Percentiles rank a stretch among this genome's conserved stretches.
phyloP scores from a whole-genome alignment of 2,888 invertebrate species.

The Dryomyza anilis region DNA sequence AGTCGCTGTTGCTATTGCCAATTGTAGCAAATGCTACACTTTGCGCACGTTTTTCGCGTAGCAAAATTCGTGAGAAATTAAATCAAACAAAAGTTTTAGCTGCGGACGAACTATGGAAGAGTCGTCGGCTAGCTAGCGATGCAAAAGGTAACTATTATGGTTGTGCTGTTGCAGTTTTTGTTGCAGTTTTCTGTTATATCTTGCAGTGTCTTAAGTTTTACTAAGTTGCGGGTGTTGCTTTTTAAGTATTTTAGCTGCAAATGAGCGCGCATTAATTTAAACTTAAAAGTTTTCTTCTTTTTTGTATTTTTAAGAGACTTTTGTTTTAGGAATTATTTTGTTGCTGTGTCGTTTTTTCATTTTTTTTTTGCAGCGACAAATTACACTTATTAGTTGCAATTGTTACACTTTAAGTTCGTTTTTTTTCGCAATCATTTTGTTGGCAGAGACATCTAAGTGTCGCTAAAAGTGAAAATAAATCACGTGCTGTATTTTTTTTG shows the following conservation, averaged over 20 bases:
- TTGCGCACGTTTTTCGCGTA: constrained; percentile 6
- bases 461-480: constrained; percentile 7
- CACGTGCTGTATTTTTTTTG: background rate
- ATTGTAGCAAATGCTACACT: constrained; percentile 3
- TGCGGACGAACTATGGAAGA: background rate
- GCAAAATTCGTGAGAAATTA: constrained; percentile 19
- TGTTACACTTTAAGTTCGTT: background rate
- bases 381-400: background rate
- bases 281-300: background rate
- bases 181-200: no score
- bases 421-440: background rate
- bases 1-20: background rate
- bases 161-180: no score
- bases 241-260: background rate
- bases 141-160: background rate
- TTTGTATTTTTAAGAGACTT: background rate
- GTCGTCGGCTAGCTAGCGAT: background rate
- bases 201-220: no score
- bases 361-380: background rate
- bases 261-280: background rate
- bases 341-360: background rate
- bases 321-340: background rate
- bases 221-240: background rate
- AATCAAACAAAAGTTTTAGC: background rate
- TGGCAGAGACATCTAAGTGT: background rate